Percentiles rank a stretch among this genome's conserved stretches.
These are phyloP conservation scores for Gasteruption jaculator DNA, from an alignment of 2,888 invertebrate genomes.

Conservation along the genomic window DNA sequence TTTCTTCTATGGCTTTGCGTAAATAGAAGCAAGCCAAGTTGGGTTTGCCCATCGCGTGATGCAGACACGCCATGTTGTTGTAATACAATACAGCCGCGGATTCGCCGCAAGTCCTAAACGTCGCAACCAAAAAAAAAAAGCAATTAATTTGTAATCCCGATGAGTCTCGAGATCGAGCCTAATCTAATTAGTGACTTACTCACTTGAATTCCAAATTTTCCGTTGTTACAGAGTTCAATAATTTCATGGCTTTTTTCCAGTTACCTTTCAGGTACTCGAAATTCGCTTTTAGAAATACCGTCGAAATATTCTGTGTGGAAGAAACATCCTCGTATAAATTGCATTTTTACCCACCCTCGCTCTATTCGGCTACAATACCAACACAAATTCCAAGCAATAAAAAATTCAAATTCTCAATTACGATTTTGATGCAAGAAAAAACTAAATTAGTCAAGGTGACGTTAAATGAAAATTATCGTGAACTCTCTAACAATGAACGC, in stretches of 20 bases:
- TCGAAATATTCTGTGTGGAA: constrained; percentile 54
- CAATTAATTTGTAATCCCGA: constrained; percentile 17
- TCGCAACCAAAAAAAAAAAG: constrained; percentile 15
- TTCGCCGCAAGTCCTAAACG: constrained; percentile 59
- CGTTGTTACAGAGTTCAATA: constrained; percentile 54
- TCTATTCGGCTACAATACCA: no score
- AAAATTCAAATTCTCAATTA: no score
- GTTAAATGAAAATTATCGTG: constrained; percentile 9
- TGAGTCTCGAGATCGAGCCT: no score
- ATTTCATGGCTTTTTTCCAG: constrained; percentile 60
- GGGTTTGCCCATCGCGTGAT: constrained; percentile 76
- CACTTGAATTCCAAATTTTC: constrained; percentile 53
- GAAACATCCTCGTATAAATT: constrained; percentile 17
- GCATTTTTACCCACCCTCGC: no score
- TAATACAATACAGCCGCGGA: constrained; percentile 63
- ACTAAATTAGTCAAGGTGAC: neutral
- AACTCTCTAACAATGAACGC: neutral
- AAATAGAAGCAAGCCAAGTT: constrained; percentile 76
- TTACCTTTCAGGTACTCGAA: constrained; percentile 64
- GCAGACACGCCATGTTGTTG: constrained; percentile 79
- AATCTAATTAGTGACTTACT: constrained; percentile 24
- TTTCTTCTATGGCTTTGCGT: constrained; percentile 73
- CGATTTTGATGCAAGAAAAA: no score
- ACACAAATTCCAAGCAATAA: no score
- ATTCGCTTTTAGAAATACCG: constrained; percentile 60